Percentiles rank a stretch among this genome's conserved stretches.
phyloP scores from a whole-genome alignment of 2,113 vertebrate genomes.

The Lathamus discolor region DNA sequence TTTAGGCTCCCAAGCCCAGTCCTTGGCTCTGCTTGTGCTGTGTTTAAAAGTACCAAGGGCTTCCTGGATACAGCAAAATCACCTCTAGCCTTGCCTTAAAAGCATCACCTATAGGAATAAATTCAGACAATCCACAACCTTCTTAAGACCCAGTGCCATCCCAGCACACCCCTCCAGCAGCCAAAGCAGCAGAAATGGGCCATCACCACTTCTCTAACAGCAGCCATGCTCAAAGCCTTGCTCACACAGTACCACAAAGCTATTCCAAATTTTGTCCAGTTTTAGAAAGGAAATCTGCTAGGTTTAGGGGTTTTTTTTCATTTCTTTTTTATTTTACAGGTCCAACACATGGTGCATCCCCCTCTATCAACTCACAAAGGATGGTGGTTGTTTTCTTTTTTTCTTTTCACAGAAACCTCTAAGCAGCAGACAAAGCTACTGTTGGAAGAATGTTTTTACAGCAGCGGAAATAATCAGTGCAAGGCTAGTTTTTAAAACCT shows the following conservation, averaged over 20 bases:
- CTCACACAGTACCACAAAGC: not conserved
- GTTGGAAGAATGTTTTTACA: conserved; percentile 32
- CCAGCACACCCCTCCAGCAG: not conserved
- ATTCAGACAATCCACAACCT: not conserved
- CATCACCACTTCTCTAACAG: not conserved
- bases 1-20: not conserved
- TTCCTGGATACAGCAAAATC: not conserved
- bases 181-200: fast-evolving
- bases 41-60: not conserved
- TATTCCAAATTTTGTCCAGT: not conserved
- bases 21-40: not conserved
- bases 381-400: not conserved
- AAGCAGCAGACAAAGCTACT: not conserved
- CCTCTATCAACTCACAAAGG: not conserved
- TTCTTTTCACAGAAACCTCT: not conserved
- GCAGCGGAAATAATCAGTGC: conserved; percentile 47
- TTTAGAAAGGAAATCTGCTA: not conserved
- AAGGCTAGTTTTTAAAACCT: conserved; percentile 61
- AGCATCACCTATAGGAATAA: fast-evolving
- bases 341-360: fast-evolving
- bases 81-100: not conserved
- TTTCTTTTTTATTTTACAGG: not conserved
- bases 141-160: not conserved
- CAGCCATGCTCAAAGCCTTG: no score
- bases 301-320: not conserved